Evolutionary conservation across 2,888 invertebrate species (phyloP), one percentile per base, ranked within the genome.

Genomic region (Agrilus cyanescens): DNA sequence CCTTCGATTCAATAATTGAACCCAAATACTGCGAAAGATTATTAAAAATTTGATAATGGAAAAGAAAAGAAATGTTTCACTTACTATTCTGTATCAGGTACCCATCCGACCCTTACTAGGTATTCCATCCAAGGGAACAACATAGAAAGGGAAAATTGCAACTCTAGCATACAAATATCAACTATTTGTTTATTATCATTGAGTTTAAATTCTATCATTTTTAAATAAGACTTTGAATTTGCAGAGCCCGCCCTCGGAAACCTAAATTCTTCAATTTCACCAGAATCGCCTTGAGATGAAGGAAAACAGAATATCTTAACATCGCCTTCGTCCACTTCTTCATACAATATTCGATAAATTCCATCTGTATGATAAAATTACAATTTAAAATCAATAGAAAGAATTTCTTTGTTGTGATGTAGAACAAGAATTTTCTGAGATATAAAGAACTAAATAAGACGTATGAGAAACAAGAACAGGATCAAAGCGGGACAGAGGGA

Each of bases 81-180:
- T 79, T 69, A 94, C 94, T 78, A 83, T 57, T 84, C 78, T 20
- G 89, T 86, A 61, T 90, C 85, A 0, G 90, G 87, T 0, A 89
- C 89, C 96, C 97, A 98, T 0, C 95, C 96, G 12, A 87, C 89
- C 51, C 97, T 70, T 1, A 94, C 89, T 50, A 98, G 73, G 67
- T 98, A 98, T 61, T 98, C 97, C 70, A 87, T 80, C 87, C 90
- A 90, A 0, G 91, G 87, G 62, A 93, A 93, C 46, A 87, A 74
- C 41, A 81, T 78, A 37, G 80, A 74, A n/a, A 91, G 65, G 0
- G 86, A 80, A 57, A 82, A 82, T 37, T 80, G 75, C 49, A 90
- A 68, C 53, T 86, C 85, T 55, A 82, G 75, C 68, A 80, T 81
- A 55, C 80, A 76, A 42, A 87, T 74, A 53, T 89, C 83, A 1